These are phyloP conservation scores for Melikaiella ostensackeni DNA, from an alignment of 2,888 invertebrate genomes.

Conservation along the genomic window DNA sequence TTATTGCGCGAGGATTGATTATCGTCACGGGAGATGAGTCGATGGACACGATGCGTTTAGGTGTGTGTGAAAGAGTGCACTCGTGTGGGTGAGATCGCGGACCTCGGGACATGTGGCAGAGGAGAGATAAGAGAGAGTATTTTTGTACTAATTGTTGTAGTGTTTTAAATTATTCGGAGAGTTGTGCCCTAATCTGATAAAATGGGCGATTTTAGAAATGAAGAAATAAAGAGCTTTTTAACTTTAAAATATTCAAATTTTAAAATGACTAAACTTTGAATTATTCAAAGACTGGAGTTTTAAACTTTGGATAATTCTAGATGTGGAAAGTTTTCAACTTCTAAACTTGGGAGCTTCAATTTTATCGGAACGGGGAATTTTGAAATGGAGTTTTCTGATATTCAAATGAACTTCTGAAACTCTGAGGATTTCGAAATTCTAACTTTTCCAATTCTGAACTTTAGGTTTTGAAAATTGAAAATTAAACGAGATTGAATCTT, in stretches of 20 bases:
- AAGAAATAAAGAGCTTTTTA: slow-evolving; percentile 18
- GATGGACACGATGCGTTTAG: slow-evolving; percentile 46
- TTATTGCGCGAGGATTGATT: slow-evolving; percentile 52
- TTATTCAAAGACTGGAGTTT: slow-evolving; percentile 31
- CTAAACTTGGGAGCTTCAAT: slow-evolving; percentile 20
- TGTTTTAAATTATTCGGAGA: neutral
- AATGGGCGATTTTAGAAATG: neutral
- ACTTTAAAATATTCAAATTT: slow-evolving; percentile 39
- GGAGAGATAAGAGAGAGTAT: neutral
- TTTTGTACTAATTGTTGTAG: neutral
- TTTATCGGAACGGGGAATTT: slow-evolving; percentile 32
- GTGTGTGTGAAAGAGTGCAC: slow-evolving; percentile 28
- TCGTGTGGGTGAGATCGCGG: slow-evolving; percentile 2
- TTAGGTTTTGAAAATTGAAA: neutral
- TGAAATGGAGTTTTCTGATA: slow-evolving; percentile 24
- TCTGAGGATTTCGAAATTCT: neutral
- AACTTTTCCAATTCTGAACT: slow-evolving; percentile 3
- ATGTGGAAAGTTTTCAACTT: slow-evolving; percentile 30
- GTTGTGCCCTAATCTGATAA: neutral
- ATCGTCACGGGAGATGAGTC: slow-evolving; percentile 38
- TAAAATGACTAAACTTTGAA: slow-evolving; percentile 35
- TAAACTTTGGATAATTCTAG: slow-evolving; percentile 31
- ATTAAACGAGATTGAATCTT: slow-evolving; percentile 10
- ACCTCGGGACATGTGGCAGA: slow-evolving; percentile 15
- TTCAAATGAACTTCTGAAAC: slow-evolving; percentile 22